Evolutionary conservation across 2,797 vertebrate genomes (phyloP).

Genomic region (Pagetopsis macropterus): DNA sequence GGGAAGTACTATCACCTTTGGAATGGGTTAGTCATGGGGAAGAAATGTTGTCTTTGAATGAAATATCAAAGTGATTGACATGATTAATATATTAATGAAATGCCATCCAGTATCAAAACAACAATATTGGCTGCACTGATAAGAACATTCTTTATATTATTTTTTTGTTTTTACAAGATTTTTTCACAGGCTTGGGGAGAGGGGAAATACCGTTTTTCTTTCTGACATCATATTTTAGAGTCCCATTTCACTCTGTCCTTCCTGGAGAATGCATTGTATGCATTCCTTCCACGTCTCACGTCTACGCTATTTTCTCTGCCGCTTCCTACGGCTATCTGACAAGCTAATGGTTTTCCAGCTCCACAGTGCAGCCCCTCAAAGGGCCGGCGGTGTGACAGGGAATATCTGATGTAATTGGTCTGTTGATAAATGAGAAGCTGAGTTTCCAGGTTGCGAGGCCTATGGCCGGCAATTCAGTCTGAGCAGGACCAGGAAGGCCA

Average conservation of each 20-base stretch:
- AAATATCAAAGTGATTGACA: slow-evolving; percentile 68
- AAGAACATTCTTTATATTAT: slow-evolving; percentile 81
- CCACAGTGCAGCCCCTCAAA: slow-evolving; percentile 71
- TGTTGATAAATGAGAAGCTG: slow-evolving; percentile 87
- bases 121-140: slow-evolving; percentile 67
- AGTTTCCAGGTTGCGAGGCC: slow-evolving; percentile 83
- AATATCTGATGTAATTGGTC: slow-evolving; percentile 84
- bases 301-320: slow-evolving; percentile 75
- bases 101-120: slow-evolving; percentile 79
- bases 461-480: slow-evolving; percentile 78
- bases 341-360: slow-evolving; percentile 78
- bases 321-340: slow-evolving; percentile 81
- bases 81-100: slow-evolving; percentile 80
- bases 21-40: slow-evolving; percentile 49
- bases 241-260: slow-evolving; percentile 74
- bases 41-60: slow-evolving; percentile 60
- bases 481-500: slow-evolving; percentile 85
- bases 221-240: slow-evolving; percentile 80
- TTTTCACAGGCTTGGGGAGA: slow-evolving; percentile 72
- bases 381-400: slow-evolving; percentile 73
- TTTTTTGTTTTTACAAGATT: slow-evolving; percentile 80
- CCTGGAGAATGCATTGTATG: slow-evolving; percentile 69
- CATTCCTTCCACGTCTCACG: slow-evolving; percentile 81
- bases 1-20: slow-evolving; percentile 47
- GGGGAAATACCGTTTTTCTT: slow-evolving; percentile 68